Conservation (phyloP, 2,888 invertebrate species). For the Notocelia uddmanniana region DNA sequence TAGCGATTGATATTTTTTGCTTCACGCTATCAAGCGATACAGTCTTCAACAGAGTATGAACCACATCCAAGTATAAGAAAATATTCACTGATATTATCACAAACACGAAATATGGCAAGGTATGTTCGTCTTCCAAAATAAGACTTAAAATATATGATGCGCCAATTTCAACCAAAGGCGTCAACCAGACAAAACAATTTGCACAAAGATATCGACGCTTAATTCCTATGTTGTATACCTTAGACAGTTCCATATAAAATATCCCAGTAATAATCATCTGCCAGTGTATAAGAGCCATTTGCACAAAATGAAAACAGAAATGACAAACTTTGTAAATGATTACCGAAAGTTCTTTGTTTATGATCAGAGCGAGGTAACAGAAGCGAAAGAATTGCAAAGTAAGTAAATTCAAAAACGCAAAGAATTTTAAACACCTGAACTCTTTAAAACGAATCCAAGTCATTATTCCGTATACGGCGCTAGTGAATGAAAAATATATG, state of each 20-base stretch:
- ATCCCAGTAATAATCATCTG: neutral
- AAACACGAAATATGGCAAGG: neutral
- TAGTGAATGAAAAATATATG: neutral
- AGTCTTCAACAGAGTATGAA: neutral
- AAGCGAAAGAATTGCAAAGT: neutral
- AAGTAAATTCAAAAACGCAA: neutral
- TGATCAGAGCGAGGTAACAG: neutral
- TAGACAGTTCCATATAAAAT: neutral
- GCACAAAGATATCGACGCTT: neutral
- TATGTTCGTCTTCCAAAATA: neutral
- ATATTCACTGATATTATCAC: neutral
- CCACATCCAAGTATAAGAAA: neutral
- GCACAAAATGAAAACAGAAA: neutral
- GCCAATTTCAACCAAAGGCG: neutral
- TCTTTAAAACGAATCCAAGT: neutral
- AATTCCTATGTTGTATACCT: neutral
- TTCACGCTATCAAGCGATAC: neutral
- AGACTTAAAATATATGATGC: neutral
- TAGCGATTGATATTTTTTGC: neutral
- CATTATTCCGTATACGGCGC: neutral
- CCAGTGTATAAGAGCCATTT: neutral
- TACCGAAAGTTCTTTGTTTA: neutral
- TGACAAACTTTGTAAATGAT: neutral
- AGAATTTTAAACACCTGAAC: neutral
- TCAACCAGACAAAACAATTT: neutral